These are phyloP conservation scores for Tryphoninae sp. DNA, from an alignment of 2,888 invertebrate genomes.

Conservation along the genomic window DNA sequence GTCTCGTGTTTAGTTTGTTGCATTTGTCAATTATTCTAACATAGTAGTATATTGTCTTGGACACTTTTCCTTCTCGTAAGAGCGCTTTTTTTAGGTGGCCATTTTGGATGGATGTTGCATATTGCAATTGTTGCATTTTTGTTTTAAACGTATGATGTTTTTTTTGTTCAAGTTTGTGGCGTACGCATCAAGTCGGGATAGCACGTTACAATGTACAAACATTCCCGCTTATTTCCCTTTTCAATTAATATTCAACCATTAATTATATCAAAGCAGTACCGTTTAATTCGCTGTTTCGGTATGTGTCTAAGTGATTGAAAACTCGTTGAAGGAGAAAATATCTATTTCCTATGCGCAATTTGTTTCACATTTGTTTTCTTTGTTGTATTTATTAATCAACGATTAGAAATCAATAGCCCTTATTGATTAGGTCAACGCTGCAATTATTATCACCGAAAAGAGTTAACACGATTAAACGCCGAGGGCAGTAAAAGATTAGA, in stretches of 20 bases:
- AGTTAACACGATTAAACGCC: conserved; percentile 61
- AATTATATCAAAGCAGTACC: conserved; percentile 49
- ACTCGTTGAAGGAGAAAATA: conserved; percentile 50
- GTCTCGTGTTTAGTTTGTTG: conserved; percentile 51
- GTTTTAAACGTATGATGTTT: conserved; percentile 33
- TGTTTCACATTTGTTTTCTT: neutral
- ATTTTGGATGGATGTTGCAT: conserved; percentile 70
- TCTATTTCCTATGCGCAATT: conserved; percentile 46
- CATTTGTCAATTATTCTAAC: conserved; percentile 46
- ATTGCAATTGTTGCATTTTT: conserved; percentile 62
- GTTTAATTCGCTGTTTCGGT: conserved; percentile 58
- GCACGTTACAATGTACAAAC: neutral
- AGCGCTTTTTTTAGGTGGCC: conserved; percentile 67
- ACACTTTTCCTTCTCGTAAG: conserved; percentile 54
- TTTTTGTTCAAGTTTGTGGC: conserved; percentile 2
- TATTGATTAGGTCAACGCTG: conserved; percentile 62
- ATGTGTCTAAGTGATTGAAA: conserved; percentile 18
- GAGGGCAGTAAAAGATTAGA: conserved; percentile 60
- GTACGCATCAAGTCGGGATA: neutral
- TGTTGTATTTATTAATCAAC: conserved; percentile 3
- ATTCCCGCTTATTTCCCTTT: neutral
- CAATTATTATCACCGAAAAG: conserved; percentile 62
- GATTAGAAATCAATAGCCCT: conserved; percentile 32
- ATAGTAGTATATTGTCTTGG: conserved; percentile 66
- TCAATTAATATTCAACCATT: conserved; percentile 18